These are phyloP conservation scores for Sturmia bella DNA, from an alignment of 2,888 invertebrate species.

Conservation along the genomic window DNA sequence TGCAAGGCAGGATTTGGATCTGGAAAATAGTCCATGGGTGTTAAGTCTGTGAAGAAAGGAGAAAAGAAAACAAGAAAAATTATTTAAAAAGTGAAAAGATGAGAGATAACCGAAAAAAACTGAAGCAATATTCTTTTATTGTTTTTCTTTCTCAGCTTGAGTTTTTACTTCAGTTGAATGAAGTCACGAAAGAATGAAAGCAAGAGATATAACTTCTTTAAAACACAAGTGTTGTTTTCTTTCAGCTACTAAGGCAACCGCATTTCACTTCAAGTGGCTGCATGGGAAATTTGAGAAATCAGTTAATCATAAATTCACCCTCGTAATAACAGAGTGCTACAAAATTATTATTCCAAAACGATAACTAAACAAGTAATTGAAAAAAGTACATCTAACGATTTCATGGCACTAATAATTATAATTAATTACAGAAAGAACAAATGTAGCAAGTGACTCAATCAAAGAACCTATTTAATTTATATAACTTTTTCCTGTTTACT, in stretches of 20 bases:
- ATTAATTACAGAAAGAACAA: background rate
- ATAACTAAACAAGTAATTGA: background rate
- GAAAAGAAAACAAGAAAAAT: conserved; percentile 18
- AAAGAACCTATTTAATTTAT: conserved; percentile 7
- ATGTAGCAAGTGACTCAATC: background rate
- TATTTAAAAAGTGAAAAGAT: background rate
- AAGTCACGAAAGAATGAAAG: too few species aligned
- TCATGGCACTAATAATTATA: background rate
- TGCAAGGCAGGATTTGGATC: conserved; percentile 86
- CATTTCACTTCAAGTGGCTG: too few species aligned
- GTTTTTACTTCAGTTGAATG: too few species aligned
- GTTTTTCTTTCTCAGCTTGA: too few species aligned
- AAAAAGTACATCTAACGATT: conserved; percentile 8
- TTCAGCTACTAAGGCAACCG: too few species aligned
- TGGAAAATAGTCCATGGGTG: conserved; percentile 81
- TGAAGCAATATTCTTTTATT: background rate
- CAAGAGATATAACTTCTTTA: too few species aligned
- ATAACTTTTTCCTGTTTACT: conserved; percentile 13
- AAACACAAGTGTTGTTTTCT: too few species aligned
- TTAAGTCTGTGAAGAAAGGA: conserved; percentile 77
- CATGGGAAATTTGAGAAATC: too few species aligned
- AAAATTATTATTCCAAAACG: too few species aligned
- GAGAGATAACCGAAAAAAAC: background rate
- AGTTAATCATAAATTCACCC: too few species aligned
- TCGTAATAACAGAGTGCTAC: too few species aligned